These are phyloP conservation scores for Euclidia mi DNA, from an alignment of 2,888 invertebrate species.

Conservation along the genomic window DNA sequence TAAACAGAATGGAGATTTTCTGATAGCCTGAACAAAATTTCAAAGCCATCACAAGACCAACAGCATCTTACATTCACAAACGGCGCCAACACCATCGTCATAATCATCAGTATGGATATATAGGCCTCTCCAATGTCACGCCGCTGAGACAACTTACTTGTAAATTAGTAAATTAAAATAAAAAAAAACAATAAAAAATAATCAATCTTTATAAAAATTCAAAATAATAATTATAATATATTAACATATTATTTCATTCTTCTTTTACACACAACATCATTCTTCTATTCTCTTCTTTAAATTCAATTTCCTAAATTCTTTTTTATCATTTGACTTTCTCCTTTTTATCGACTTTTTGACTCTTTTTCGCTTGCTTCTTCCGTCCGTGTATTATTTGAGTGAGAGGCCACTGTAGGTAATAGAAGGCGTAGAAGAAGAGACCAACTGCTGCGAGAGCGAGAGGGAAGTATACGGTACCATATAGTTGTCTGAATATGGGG, in stretches of 20 bases:
- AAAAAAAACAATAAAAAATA: neutral
- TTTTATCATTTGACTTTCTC: slow-evolving; percentile 34
- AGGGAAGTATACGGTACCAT: slow-evolving; percentile 69
- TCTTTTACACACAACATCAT: neutral
- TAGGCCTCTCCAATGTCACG: too few relatives aligned
- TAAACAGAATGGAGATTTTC: too few relatives aligned
- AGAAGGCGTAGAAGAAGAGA: slow-evolving; percentile 50
- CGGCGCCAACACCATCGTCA: too few relatives aligned
- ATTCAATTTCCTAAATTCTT: neutral
- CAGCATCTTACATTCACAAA: too few relatives aligned
- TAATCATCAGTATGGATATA: too few relatives aligned
- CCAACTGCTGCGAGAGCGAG: slow-evolving; percentile 46
- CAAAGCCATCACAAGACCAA: too few relatives aligned
- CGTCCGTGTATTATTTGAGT: slow-evolving; percentile 56
- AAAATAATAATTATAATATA: slow-evolving; percentile 5
- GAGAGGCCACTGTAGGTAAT: slow-evolving; percentile 72
- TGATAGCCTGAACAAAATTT: too few relatives aligned
- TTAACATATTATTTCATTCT: neutral
- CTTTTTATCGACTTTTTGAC: slow-evolving; percentile 17
- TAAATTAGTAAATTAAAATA: too few relatives aligned
- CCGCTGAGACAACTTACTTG: too few relatives aligned
- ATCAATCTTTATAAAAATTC: neutral
- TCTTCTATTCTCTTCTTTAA: neutral
- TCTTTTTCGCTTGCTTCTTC: slow-evolving; percentile 21
- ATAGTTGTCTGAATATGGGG: slow-evolving; percentile 66